phyloP scores from a whole-genome alignment of 2,797 vertebrate species.

The Pipistrellus nathusii region DNA sequence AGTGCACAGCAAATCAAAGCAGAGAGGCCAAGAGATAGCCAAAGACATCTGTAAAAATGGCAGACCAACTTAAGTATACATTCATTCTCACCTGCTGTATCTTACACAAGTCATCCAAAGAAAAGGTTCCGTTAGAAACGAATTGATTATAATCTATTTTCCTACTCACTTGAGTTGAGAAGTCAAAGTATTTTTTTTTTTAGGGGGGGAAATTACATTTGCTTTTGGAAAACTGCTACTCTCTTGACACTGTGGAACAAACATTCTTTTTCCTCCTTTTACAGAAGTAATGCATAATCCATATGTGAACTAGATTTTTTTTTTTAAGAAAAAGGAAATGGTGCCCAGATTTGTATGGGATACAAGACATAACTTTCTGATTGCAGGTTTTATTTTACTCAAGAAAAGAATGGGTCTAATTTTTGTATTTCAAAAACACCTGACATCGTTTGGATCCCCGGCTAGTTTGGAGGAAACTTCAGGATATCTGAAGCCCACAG shows the following conservation, averaged over 20 bases:
- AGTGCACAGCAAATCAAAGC: not conserved
- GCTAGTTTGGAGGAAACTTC: conserved; percentile 75
- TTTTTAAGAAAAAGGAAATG: conserved; percentile 81
- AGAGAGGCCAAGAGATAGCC: not conserved
- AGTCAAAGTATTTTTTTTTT: not conserved
- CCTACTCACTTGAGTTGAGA: not conserved
- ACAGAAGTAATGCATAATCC: conserved; percentile 78
- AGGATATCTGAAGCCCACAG: conserved; percentile 60
- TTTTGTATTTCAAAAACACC: conserved; percentile 81
- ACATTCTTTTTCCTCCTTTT: conserved; percentile 73
- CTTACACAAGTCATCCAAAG: not conserved
- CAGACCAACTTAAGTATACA: not conserved
- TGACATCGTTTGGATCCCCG: conserved; percentile 71
- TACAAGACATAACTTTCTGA: conserved; percentile 79
- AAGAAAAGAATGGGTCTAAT: conserved; percentile 77
- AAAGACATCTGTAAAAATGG: not conserved
- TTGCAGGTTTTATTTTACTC: conserved; percentile 77
- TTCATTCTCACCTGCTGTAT: not conserved
- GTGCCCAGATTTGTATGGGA: conserved; percentile 73
- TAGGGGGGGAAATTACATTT: not conserved
- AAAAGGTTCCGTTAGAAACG: conserved; percentile 18
- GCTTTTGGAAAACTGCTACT: conserved; percentile 42
- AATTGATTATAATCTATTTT: conserved; percentile 30
- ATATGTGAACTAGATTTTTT: conserved; percentile 73
- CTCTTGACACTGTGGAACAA: not conserved